Base-by-base conservation (phyloP, 1,140 invertebrate genomes). In the Conopomorpha cramerella region DNA sequence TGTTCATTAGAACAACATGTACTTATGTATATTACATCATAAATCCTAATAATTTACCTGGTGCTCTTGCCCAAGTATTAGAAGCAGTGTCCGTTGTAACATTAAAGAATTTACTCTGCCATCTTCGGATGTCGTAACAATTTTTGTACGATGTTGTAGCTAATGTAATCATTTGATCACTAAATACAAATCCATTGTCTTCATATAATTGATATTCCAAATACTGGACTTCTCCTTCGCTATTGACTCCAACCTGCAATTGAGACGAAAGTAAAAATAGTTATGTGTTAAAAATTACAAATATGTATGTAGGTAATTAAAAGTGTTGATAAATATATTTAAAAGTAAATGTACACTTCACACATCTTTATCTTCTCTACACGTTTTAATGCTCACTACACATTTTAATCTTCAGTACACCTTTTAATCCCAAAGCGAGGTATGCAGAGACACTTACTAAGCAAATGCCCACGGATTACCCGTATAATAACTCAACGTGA, bases 201-300 rank as follows among this genome's bases (percentile, higher is more conserved):
- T 82, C 71, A 55, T 84, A 87, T 17, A 85, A 74, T 1, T 71
- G 67, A 8, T 72, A 73, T 34, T 85, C 79, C 10, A 90, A 52
- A 38, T 84, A 84, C 28, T 88, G 84, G 17, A 91, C 86, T 34
- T 81, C 76, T 1, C 88, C 90, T 1, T 77, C 59, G 6, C 82
- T 67, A 53, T 88, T 79, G 0, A 88, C 79, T 2, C 82, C 86
- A 10, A 85, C 73, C 68, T 87, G 82, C 84, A 29, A 79, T 63
- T 23, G 19, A 10, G 4, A 23, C 19, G n/a, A n/a, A n/a, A n/a
- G n/a, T n/a, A n/a, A n/a, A 27, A 38, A 18, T 12, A 15, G 17
- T 34, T 34, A 11, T 26, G 2, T 26, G 10, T 8, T 25, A 18
- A n/a, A n/a, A n/a, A n/a, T n/a, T n/a, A n/a, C n/a, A n/a, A n/a